phyloP scores from a whole-genome alignment of 2,888 invertebrate genomes.

The Cheiracanthium punctorium region DNA sequence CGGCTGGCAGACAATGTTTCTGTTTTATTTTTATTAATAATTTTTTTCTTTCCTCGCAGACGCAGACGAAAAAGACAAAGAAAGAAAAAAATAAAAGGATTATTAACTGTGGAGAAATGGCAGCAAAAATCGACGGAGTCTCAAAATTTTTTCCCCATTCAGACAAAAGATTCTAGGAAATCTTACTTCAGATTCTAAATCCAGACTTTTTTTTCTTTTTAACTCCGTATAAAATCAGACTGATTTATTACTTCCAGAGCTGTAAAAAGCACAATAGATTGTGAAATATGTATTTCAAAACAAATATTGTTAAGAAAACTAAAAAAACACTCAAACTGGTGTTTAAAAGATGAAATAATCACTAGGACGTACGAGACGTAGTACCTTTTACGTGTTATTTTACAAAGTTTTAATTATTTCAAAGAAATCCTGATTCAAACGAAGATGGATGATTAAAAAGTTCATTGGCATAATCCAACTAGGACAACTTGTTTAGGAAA shows the following conservation, averaged over 20 bases:
- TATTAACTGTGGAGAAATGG: constrained; percentile 8
- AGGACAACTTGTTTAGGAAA: no score
- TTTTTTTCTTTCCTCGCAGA: constrained; percentile 4
- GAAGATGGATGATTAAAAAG: no score
- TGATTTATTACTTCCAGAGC: neutral
- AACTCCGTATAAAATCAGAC: neutral
- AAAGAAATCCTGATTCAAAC: no score
- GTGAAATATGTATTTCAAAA: neutral
- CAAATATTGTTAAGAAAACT: no score
- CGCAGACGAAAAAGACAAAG: constrained; percentile 18
- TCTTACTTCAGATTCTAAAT: neutral
- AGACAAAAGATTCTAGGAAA: constrained; percentile 11
- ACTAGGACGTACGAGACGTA: no score
- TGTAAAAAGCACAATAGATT: neutral
- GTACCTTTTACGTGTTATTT: no score
- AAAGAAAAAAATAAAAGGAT: constrained; percentile 16
- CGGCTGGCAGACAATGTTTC: neutral
- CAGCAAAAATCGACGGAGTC: constrained; percentile 4
- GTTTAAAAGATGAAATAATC: no score
- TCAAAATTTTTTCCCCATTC: neutral
- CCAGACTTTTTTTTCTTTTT: neutral
- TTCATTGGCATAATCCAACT: no score
- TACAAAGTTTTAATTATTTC: no score
- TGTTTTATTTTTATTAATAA: neutral
- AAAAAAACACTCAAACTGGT: no score